Evolutionary conservation across 2,888 invertebrate genomes (phyloP).

Genomic region (Hoplodrina blanda): DNA sequence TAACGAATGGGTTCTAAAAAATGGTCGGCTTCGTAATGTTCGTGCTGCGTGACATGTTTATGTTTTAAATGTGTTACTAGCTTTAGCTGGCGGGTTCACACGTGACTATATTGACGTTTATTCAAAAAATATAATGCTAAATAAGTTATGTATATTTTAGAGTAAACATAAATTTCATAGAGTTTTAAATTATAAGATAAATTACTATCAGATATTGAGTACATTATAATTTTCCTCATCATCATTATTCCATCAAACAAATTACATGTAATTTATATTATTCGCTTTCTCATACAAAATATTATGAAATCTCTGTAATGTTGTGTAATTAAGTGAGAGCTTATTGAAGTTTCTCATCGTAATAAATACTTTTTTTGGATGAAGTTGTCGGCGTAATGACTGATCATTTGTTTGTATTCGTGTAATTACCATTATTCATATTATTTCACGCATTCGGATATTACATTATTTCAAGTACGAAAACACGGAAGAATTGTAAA

Average conservation of each 20-base stretch:
- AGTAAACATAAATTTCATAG: constrained; percentile 11
- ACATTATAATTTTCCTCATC: constrained; percentile 43
- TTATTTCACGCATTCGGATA: constrained; percentile 11
- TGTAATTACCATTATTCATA: constrained; percentile 29
- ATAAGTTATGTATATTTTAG: constrained; percentile 8
- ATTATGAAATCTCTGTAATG: constrained; percentile 46
- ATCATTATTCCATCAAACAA: constrained; percentile 57
- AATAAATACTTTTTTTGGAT: constrained; percentile 47
- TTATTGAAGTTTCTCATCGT: constrained; percentile 48
- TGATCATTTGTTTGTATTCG: constrained; percentile 38
- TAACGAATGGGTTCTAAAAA: constrained; percentile 80
- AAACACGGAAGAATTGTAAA: constrained; percentile 61
- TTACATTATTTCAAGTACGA: constrained; percentile 25
- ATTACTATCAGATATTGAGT: constrained; percentile 31
- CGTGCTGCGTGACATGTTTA: constrained; percentile 54
- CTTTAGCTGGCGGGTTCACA: constrained; percentile 27
- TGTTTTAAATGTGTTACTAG: constrained; percentile 50
- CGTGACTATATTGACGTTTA: constrained; percentile 12
- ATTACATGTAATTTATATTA: constrained; percentile 48
- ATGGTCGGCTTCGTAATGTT: constrained; percentile 61
- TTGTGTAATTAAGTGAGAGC: constrained; percentile 48
- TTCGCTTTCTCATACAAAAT: constrained; percentile 46
- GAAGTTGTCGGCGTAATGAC: constrained; percentile 37
- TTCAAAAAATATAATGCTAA: constrained; percentile 19
- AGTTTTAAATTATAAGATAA: constrained; percentile 36